Conservation (phyloP, 92 coral and sea anemone genomes). For the Desmophyllum pertusum region DNA sequence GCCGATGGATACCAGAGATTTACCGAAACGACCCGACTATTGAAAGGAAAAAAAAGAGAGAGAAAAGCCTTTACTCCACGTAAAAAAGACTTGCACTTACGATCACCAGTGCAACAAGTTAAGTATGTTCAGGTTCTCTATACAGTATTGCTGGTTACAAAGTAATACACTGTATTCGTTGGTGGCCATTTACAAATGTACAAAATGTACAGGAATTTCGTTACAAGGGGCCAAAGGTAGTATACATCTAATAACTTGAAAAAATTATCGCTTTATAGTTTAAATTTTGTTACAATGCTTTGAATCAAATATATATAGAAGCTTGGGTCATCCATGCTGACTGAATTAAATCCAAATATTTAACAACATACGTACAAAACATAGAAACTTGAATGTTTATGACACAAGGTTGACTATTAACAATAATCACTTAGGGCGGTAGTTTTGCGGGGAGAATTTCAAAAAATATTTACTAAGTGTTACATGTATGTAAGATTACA, state of each 20-base stretch:
- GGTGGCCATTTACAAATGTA: constrained; percentile 67
- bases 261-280: constrained; percentile 34
- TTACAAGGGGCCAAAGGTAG: constrained; percentile 43
- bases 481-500: not conserved
- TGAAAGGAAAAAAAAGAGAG: not conserved
- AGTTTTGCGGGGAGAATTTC: not conserved
- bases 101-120: not conserved
- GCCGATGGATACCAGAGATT: not conserved
- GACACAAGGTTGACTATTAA: constrained; percentile 8
- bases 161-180: constrained; percentile 34
- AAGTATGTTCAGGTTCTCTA: constrained; percentile 35
- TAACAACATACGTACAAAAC: constrained; percentile 51
- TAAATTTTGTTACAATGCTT: constrained; percentile 37
- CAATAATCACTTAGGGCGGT: not conserved
- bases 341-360: constrained; percentile 33
- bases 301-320: constrained; percentile 37
- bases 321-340: not conserved
- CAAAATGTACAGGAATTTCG: constrained; percentile 64
- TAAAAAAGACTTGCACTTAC: constrained; percentile 20
- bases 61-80: not conserved
- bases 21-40: not conserved
- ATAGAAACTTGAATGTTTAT: constrained; percentile 28
- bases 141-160: constrained; percentile 41
- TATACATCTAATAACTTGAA: constrained; percentile 31
- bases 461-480: constrained; percentile 1